Evolutionary conservation across 2,113 vertebrate species (phyloP).

Genomic region (Neofelis nebulosa): DNA sequence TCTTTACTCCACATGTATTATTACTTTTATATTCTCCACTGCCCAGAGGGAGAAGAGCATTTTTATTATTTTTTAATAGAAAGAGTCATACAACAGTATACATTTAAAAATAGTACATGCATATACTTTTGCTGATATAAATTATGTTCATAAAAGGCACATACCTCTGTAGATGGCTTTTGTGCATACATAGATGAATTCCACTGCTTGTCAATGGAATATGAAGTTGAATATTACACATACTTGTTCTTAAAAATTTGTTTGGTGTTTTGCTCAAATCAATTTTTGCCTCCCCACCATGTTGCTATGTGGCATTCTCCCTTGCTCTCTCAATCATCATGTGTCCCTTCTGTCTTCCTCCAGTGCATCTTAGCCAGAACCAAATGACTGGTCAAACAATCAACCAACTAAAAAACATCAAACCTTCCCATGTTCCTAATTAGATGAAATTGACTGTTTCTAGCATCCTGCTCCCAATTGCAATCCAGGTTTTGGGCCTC

Average conservation of each 20-base stretch:
- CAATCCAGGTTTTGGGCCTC: background rate
- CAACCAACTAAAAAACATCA: background rate
- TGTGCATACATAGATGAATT: background rate
- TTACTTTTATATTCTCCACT: background rate
- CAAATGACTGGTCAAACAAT: background rate
- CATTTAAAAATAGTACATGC: background rate
- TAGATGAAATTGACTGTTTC: background rate
- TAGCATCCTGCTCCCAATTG: background rate
- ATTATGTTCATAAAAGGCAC: background rate
- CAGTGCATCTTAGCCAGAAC: background rate
- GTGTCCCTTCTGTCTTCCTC: background rate
- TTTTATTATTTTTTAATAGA: background rate
- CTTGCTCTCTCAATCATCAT: background rate
- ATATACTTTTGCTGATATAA: background rate
- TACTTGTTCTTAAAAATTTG: background rate
- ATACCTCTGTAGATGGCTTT: background rate
- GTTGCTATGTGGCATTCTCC: background rate
- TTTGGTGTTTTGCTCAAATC: background rate
- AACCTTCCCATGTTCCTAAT: background rate
- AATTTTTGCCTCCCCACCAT: background rate
- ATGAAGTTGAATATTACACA: background rate
- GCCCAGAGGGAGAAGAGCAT: background rate
- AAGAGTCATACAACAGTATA: background rate
- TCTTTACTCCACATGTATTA: background rate
- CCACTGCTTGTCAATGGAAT: background rate